Conservation (phyloP, 2,797 vertebrate genomes). For the Psittacula echo region DNA sequence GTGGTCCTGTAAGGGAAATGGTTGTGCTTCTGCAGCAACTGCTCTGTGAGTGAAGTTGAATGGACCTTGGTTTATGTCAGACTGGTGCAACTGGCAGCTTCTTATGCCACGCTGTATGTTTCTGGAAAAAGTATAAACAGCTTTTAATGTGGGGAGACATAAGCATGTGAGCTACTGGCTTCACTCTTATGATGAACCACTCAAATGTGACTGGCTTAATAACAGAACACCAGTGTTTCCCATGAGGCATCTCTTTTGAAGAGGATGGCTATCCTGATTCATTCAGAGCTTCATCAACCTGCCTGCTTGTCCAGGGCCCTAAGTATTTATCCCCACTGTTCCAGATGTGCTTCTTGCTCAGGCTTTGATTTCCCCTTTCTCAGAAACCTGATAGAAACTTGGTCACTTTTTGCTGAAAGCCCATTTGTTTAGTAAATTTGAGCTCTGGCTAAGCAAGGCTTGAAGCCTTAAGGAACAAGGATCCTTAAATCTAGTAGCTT, state of each 20-base stretch:
- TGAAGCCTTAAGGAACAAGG: not conserved
- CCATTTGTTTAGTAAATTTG: not conserved
- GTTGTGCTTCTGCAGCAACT: not conserved
- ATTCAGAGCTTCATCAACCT: not conserved
- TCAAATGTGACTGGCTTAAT: not conserved
- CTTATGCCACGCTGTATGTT: not conserved
- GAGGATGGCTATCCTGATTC: not conserved
- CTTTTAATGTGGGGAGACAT: not conserved
- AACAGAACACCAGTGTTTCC: not conserved
- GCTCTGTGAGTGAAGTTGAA: not conserved
- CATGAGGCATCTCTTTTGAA: not conserved
- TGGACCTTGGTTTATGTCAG: constrained; percentile 24
- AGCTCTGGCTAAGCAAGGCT: not conserved
- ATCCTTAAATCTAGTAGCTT: not conserved
- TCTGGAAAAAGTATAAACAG: constrained; percentile 1
- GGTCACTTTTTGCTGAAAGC: not conserved
- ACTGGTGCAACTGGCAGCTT: not conserved
- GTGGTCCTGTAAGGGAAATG: not conserved
- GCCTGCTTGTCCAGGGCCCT: not conserved
- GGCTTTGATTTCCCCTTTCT: not conserved
- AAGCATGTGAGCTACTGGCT: not conserved
- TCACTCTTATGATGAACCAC: not conserved
- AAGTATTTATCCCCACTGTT: not conserved
- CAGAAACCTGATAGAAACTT: not conserved
- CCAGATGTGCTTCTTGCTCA: not conserved